Evolutionary conservation across 2,797 vertebrate genomes (phyloP), one percentile per base, ranked within the genome.

Genomic region (Eleutherodactylus coqui): DNA sequence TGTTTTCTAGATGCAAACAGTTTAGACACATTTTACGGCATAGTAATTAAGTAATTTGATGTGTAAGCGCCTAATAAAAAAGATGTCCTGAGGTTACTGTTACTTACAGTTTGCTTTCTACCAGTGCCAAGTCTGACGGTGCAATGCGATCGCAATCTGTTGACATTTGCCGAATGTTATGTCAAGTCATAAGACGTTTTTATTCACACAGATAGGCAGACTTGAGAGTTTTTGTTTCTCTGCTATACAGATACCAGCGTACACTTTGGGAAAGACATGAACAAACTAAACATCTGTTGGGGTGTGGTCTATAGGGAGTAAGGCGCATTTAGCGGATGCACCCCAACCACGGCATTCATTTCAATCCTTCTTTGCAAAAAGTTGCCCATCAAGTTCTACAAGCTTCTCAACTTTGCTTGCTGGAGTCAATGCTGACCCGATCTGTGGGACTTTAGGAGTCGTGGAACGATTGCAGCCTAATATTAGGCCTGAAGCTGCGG

Each of bases 31-130:
- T 87, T 83, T 87, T 84, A 87, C 53, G 11, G 53, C 70, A 75
- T 49, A 36, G 53, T 84, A 87, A 87, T 87, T 87, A 84, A 83
- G 85, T 67, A 29, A 73, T 83, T 83, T 69, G 64, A 84, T 84
- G 53, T 62, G 60, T 72, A 70, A 62, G 64, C n/a, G 75, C 75
- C 86, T 75, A 75, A 76, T 84, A 83, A 79, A 75, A n/a, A 79
- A 58, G 55, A 84, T 87, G 67, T 84, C 80, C 81, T 83, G 75
- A 87, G 86, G 82, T 87, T 87, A 72, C 38, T 75, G 51, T 87
- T 87, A 79, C 86, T 87, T 87, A 87, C 81, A 79, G 82, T 87
- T 83, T 75, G n/a, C 69, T 64, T 84, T 84, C 75, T 27, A 51
- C 75, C 14, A 24, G 9, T 83, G 86, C 75, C 51, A 76, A 43